Base-by-base conservation (phyloP, 2,113 vertebrate species). In the Pachyramphus minor region DNA sequence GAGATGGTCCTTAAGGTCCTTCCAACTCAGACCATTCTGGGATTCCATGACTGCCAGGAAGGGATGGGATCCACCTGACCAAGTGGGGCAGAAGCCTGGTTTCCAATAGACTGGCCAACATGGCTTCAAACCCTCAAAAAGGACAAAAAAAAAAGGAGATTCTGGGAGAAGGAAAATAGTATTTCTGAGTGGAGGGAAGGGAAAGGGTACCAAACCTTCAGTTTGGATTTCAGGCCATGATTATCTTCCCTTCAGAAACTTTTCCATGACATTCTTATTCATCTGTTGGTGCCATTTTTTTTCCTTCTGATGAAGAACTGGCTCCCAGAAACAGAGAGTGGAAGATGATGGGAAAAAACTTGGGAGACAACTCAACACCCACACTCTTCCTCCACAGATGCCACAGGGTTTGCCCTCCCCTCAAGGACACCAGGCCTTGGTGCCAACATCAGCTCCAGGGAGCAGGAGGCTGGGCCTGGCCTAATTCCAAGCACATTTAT, bases 111-210 rank as follows among this genome's bases (percentile, higher is more conserved):
- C 14, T 37, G 45, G 19, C 25, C 56, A 84, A 12, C 8, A 2
- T 0, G 1, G 33, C 50, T 69, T 71, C 22, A 27, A 64, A 60
- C 30, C 30, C n/a, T 22, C 1, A 0, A 5, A 0, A 0, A 12
- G 41, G 16, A n/a, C n/a, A n/a, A n/a, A n/a, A n/a, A n/a, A 31
- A 21, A 64, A 24, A 35, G n/a, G 4, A 39, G 23, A 30, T 12
- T 73, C 42, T 55, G 11, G 33, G 27, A 66, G 50, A 73, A 78
- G 15, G 68, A 6, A 67, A 76, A 50, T n/a, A 12, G 14, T 35
- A 67, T 31, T 88, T 88, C 35, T 6, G 30, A 55, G 23, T 8
- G 21, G 42, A 66, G 5, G 19, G 4, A 84, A 45, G 16, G 1
- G 1, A 64, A 91, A 87, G 35, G 50, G 27, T 49, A 39, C 17